A percentile compares a stretch with the other conserved stretches of the same genome.
Conservation (phyloP, 2,888 invertebrate genomes). For the Epistrophe grossulariae region DNA sequence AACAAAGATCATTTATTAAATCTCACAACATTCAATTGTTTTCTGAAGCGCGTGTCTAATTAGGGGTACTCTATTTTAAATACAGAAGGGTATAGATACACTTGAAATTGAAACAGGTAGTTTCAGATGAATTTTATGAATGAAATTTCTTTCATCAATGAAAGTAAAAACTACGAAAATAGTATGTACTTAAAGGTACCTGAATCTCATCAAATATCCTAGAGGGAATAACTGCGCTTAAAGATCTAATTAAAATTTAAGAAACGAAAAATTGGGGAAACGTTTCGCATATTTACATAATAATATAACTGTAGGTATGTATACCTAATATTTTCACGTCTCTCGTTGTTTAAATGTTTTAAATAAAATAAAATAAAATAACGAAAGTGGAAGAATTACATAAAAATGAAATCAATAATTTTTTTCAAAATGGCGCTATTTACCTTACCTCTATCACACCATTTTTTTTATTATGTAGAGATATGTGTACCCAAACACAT, state of each 20-base stretch:
- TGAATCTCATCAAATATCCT: background rate
- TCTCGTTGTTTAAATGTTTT: no score
- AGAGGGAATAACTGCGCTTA: background rate
- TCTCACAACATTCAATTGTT: slow-evolving; percentile 24
- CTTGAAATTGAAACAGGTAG: slow-evolving; percentile 8
- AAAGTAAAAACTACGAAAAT: background rate
- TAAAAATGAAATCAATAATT: no score
- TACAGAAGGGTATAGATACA: background rate
- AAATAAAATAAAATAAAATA: no score
- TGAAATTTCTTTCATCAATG: background rate
- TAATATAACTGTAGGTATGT: no score
- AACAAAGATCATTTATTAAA: background rate
- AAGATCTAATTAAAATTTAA: background rate
- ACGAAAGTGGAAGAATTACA: no score
- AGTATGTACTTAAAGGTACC: background rate
- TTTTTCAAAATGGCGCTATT: no score
- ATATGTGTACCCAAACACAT: no score
- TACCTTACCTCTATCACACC: no score
- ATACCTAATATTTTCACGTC: no score
- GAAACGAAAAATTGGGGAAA: no score
- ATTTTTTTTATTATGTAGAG: no score
- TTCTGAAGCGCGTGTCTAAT: slow-evolving; percentile 21
- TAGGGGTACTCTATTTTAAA: background rate
- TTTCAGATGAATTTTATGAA: background rate
- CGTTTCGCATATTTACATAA: no score